Evolutionary conservation across 1,140 invertebrate genomes (phyloP).

Genomic region (Drosophila hydei): DNA sequence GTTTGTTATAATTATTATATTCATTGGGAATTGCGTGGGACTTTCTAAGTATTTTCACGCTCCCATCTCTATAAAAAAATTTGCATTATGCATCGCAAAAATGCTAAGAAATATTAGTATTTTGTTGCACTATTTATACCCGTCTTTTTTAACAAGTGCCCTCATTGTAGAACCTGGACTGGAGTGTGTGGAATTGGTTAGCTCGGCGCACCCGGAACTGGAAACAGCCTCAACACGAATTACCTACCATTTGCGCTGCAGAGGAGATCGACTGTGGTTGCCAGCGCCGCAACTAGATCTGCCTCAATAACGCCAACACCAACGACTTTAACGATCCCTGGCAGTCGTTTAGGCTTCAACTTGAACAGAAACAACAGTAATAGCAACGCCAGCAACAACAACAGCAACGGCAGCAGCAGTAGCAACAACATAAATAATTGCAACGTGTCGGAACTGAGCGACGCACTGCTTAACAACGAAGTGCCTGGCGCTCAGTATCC

Average conservation of each 20-base stretch:
- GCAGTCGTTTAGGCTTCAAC: slow-evolving; percentile 29
- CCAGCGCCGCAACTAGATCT: slow-evolving; percentile 59
- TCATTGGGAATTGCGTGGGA: not conserved
- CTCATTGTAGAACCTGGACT: slow-evolving; percentile 26
- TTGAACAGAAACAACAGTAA: slow-evolving; percentile 34
- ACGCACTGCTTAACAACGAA: slow-evolving; percentile 9
- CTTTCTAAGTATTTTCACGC: not conserved
- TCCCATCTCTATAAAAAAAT: slow-evolving; percentile 4
- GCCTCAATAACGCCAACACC: slow-evolving; percentile 42
- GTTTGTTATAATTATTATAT: not conserved
- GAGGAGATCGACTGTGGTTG: slow-evolving; percentile 79
- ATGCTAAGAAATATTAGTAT: slow-evolving; percentile 22
- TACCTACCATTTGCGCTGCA: slow-evolving; percentile 69
- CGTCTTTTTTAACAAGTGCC: slow-evolving; percentile 31
- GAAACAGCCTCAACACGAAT: slow-evolving; percentile 82
- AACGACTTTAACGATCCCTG: slow-evolving; percentile 12
- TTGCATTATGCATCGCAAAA: slow-evolving; percentile 38
- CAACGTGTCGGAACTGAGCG: slow-evolving; percentile 3
- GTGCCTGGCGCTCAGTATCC: not conserved
- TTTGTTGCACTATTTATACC: slow-evolving; percentile 6
- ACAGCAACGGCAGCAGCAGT: slow-evolving; percentile 31
- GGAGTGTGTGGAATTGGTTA: slow-evolving; percentile 19
- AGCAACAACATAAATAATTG: slow-evolving; percentile 10
- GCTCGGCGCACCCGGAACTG: slow-evolving; percentile 31
- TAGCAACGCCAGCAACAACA: slow-evolving; percentile 27